These are phyloP conservation scores for Timema podura DNA, from an alignment of 2,888 invertebrate genomes.

Conservation along the genomic window DNA sequence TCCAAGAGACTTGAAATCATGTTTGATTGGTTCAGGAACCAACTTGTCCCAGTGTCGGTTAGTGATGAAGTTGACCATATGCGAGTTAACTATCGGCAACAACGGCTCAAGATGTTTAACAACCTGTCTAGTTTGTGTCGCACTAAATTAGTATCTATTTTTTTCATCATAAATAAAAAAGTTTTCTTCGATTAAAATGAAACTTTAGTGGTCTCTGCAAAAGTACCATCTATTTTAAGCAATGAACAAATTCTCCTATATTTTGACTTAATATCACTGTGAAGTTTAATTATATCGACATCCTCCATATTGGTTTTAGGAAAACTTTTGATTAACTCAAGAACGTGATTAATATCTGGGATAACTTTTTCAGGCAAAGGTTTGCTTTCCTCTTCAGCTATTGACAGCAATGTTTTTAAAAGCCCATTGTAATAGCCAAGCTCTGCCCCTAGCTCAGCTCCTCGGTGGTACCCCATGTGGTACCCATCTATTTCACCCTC, in stretches of 20 bases:
- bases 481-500: constrained; percentile 61
- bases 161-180: constrained; percentile 1
- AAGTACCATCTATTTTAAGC: constrained; percentile 55
- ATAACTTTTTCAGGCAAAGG: constrained; percentile 50
- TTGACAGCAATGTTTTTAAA: constrained; percentile 44
- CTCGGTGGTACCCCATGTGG: constrained; percentile 74
- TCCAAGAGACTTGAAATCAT: constrained; percentile 46
- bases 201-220: constrained; percentile 55
- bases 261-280: constrained; percentile 61
- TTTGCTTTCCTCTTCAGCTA: constrained; percentile 36
- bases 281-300: constrained; percentile 58
- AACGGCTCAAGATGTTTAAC: constrained; percentile 56
- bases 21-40: constrained; percentile 53
- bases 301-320: constrained; percentile 61
- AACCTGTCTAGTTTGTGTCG: constrained; percentile 46
- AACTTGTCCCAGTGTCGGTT: constrained; percentile 59
- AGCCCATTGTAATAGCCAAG: constrained; percentile 69
- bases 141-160: constrained; percentile 15
- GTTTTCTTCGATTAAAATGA: constrained; percentile 49
- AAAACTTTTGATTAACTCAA: constrained; percentile 58
- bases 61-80: constrained; percentile 72
- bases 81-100: constrained; percentile 65
- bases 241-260: constrained; percentile 66
- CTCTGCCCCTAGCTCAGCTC: constrained; percentile 70
- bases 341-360: constrained; percentile 53